phyloP scores from a whole-genome alignment of 2,888 invertebrate species.

The Kryphioiulus occultus region DNA sequence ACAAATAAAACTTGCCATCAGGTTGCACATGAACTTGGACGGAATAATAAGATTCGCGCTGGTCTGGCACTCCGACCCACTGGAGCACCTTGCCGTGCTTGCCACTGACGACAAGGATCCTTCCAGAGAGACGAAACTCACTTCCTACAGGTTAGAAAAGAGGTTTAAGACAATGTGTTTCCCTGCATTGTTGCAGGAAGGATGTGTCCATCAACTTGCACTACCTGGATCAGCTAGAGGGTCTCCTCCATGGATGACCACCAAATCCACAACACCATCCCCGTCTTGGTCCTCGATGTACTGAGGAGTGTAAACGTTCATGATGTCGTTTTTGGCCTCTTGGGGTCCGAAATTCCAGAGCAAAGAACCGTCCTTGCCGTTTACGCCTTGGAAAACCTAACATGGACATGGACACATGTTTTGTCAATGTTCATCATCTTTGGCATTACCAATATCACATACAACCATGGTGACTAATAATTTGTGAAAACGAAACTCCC shows the following conservation, averaged over 20 bases:
- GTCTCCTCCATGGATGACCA: conserved; percentile 72
- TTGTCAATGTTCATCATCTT: background rate
- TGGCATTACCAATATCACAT: background rate
- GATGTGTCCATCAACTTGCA: background rate
- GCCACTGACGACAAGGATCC: conserved; percentile 75
- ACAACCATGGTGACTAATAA: too few species aligned
- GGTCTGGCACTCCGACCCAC: conserved; percentile 71
- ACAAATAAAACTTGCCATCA: conserved; percentile 62
- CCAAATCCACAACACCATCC: conserved; percentile 74
- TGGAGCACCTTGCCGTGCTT: conserved; percentile 72
- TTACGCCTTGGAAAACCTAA: conserved; percentile 69
- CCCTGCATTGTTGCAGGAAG: background rate
- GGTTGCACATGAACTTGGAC: conserved; percentile 72
- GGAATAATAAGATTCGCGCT: conserved; percentile 75
- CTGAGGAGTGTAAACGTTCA: conserved; percentile 73
- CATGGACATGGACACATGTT: too few species aligned
- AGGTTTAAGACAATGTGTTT: background rate
- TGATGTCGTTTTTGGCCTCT: conserved; percentile 65
- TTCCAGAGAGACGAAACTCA: conserved; percentile 67
- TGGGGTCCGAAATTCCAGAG: conserved; percentile 70
- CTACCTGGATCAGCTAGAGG: conserved; percentile 64
- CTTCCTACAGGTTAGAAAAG: conserved; percentile 59
- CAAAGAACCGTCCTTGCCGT: conserved; percentile 71
- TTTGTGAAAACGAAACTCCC: too few species aligned
- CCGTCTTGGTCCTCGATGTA: conserved; percentile 74